A percentile compares a stretch with the other conserved stretches of the same genome.
Conservation (phyloP, 2,888 invertebrate species). For the Lasius fuliginosus region DNA sequence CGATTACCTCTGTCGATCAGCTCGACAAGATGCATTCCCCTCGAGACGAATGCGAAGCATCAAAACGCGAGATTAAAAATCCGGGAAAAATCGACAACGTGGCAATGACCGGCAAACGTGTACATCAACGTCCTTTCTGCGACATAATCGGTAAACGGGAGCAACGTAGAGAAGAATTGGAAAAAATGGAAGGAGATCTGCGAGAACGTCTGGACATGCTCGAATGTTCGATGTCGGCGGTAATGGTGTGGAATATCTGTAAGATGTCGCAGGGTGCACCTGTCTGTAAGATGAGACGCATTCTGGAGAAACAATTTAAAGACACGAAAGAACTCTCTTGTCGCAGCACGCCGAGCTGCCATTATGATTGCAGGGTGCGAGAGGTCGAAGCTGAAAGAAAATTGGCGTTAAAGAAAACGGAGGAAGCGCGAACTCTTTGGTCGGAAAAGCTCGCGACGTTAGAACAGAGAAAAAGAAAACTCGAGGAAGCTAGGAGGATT, state of each 20-base stretch:
- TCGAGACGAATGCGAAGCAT: background rate
- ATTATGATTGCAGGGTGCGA: slow-evolving; percentile 80
- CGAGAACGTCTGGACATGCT: slow-evolving; percentile 88
- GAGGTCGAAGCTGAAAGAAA: slow-evolving; percentile 81
- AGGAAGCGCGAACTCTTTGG: slow-evolving; percentile 78
- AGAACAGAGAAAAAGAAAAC: slow-evolving; percentile 68
- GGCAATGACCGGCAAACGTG: slow-evolving; percentile 41
- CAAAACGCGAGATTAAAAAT: slow-evolving; percentile 20
- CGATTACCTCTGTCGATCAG: background rate
- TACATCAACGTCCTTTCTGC: slow-evolving; percentile 68
- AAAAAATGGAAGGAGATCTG: slow-evolving; percentile 88
- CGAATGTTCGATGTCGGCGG: slow-evolving; percentile 89
- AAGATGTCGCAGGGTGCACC: slow-evolving; percentile 80
- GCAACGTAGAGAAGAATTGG: slow-evolving; percentile 87
- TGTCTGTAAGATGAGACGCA: slow-evolving; percentile 64
- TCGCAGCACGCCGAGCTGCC: slow-evolving; percentile 76
- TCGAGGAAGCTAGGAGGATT: slow-evolving; percentile 76
- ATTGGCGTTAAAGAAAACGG: slow-evolving; percentile 73
- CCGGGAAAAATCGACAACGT: slow-evolving; percentile 44
- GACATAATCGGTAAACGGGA: slow-evolving; percentile 88
- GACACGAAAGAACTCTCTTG: slow-evolving; percentile 62
- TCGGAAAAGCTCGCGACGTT: slow-evolving; percentile 73
- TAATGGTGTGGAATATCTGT: slow-evolving; percentile 89
- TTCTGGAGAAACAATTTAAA: slow-evolving; percentile 77
- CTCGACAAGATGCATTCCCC: background rate